Evolutionary conservation across 2,113 vertebrate species (phyloP), one percentile per base, ranked within the genome.

Genomic region (Nasalis larvatus): DNA sequence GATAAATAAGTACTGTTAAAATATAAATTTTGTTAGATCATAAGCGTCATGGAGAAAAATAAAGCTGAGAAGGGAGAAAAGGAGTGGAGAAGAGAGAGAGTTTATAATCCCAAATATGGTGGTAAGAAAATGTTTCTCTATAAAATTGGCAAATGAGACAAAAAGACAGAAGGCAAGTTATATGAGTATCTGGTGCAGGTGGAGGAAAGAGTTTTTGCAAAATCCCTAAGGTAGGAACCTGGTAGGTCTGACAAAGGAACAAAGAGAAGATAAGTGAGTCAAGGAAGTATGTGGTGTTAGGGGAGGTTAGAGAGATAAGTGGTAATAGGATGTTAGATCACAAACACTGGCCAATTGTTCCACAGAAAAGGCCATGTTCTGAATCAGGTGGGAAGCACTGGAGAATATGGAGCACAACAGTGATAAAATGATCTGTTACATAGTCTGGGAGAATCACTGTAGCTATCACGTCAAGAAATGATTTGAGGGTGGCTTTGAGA

Each of bases 221-320:
- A 68, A n/a, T 35, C 12, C 37, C 9, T 77, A 5, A 30, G 37
- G 9, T 32, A 35, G 7, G 17, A 58, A 8, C 0, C 42, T 0
- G 14, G 35, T 63, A 47, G 10, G 0, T 52, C 25, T 63, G 68
- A 69, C 11, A 54, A 18, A 68, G 73, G 23, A 58, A 30, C 1
- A 58, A 35, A 6, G 63, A 56, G 54, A 84, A 83, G 32, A 56
- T 68, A 21, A 54, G 8, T 23, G 10, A 42, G 16, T 37, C 25
- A n/a, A 2, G 84, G 63, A 32, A 16, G 8, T 68, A 21, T 47
- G 17, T 4, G n/a, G 21, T 30, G 21, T 16, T 49, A 11, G 20
- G 4, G 35, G 8, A 73, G 63, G 3, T 85, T 45, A 49, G 23
- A 69, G 4, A 73, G 7, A 42, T 16, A 27, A 52, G 6, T 63